Base-by-base conservation (phyloP, 2,888 invertebrate species). In the Meteorus cinctellus region DNA sequence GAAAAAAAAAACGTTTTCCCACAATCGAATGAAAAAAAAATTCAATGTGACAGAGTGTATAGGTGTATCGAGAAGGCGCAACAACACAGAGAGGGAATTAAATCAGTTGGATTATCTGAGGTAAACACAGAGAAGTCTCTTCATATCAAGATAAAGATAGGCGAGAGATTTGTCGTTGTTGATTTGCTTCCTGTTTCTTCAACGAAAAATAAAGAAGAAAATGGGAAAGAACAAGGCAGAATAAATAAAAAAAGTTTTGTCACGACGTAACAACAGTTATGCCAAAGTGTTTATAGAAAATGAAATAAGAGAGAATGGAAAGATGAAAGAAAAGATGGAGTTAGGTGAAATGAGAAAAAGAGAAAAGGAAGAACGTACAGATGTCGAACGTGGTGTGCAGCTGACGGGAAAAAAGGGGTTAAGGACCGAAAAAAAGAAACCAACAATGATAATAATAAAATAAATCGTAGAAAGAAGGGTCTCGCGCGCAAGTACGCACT, bases 391-490 rank as follows among this genome's bases (percentile, higher is more conserved):
- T 82, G 81, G 80, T 80, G 78, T 81, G 87, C 89, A 89, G 89
- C 89, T 89, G 88, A 88, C 87, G 83, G 74, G 71, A 83, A 86
- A 87, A 89, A 88, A 87, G 86, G 89, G 88, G 88, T 88, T 87
- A 87, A 87, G 86, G 86, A 87, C 85, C 86, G 86, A 77, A 67
- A 75, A 74, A 75, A 76, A 72, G n/a, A 48, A 48, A 8, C 1
- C 1, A 45, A 48, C 16, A 48, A 55, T 55, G n/a, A 55, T 55
- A 55, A 55, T 55, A 55, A 55, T 55, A 19, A 55, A 24, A 55
- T 19, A 19, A 55, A 55, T n/a, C n/a, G 24, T 55, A 65, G 41
- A 36, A 65, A 65, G 65, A 65, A 65, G 65, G 65, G 65, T 65
- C 36, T 31, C 24, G 31, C 29, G 55, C 10, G n/a, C 55, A 8